Percentiles rank a stretch among this genome's conserved stretches.
Conservation (phyloP, 2,113 vertebrate species). For the Urocynchramus pylzowi region DNA sequence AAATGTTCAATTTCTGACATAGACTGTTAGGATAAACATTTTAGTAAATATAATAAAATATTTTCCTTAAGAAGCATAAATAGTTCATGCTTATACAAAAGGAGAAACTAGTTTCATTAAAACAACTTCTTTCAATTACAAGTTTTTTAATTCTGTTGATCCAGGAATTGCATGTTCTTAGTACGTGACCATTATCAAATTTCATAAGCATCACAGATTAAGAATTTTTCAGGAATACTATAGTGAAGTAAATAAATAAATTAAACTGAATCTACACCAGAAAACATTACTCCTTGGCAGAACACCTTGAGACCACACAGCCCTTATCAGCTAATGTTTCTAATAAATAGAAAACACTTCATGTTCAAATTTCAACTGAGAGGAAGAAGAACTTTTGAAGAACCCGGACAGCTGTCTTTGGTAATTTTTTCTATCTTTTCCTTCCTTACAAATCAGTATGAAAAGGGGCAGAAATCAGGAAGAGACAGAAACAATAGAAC, state of each 20-base stretch:
- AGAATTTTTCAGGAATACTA: neutral
- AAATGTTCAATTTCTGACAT: neutral
- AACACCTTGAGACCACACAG: neutral
- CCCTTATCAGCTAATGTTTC: neutral
- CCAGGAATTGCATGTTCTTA: neutral
- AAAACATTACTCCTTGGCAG: neutral
- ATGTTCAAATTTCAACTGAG: neutral
- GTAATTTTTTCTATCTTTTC: neutral
- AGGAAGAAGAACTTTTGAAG: neutral
- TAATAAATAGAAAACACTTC: neutral
- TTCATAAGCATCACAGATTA: neutral
- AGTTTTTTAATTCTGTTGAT: neutral
- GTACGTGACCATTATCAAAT: neutral
- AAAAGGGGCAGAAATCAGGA: neutral
- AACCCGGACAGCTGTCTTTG: neutral
- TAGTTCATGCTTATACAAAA: neutral
- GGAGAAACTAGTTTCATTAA: neutral
- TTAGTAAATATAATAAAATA: neutral
- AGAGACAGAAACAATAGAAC: neutral
- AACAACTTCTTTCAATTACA: neutral
- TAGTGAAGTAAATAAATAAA: neutral
- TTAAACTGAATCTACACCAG: neutral
- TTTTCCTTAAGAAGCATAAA: neutral
- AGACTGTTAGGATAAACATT: neutral
- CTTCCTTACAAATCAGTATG: neutral